Conservation (phyloP, 2,888 invertebrate species). For the Mamestra brassicae region DNA sequence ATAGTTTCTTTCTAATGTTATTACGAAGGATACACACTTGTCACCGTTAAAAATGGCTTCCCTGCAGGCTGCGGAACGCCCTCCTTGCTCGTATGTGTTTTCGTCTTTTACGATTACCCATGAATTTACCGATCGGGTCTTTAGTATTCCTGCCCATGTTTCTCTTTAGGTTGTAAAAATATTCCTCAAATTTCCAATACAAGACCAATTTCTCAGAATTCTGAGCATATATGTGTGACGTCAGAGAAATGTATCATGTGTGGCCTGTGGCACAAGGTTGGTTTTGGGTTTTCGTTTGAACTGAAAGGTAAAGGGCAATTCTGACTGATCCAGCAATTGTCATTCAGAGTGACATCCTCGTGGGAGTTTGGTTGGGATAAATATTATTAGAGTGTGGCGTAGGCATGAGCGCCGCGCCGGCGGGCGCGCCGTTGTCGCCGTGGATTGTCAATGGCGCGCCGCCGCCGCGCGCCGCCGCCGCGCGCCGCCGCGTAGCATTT, state of each 20-base stretch:
- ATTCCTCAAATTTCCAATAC: conserved; percentile 13
- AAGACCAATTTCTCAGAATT: conserved; percentile 7
- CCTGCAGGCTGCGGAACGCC: neutral
- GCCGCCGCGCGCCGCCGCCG: too few relatives aligned
- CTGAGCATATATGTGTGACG: neutral
- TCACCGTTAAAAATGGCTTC: conserved; percentile 17
- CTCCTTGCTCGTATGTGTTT: neutral
- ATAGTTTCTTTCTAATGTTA: conserved; percentile 36
- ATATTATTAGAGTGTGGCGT: too few relatives aligned
- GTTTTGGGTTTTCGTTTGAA: neutral
- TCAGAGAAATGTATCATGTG: neutral
- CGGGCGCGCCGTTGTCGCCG: too few relatives aligned
- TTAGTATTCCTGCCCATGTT: conserved; percentile 16
- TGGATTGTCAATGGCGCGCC: too few relatives aligned
- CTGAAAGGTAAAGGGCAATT: neutral
- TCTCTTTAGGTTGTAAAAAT: conserved; percentile 6
- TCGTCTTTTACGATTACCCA: conserved; percentile 9
- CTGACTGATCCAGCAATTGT: conserved; percentile 4
- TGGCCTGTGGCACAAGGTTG: conserved; percentile 9
- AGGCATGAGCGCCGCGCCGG: too few relatives aligned
- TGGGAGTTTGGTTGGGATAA: conserved; percentile 4
- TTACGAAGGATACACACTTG: conserved; percentile 21
- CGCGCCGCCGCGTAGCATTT: too few relatives aligned
- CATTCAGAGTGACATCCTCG: neutral
- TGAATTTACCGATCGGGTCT: conserved; percentile 13